These are phyloP conservation scores for Eupelmus urozonus DNA, from an alignment of 2,888 invertebrate species.

Conservation along the genomic window DNA sequence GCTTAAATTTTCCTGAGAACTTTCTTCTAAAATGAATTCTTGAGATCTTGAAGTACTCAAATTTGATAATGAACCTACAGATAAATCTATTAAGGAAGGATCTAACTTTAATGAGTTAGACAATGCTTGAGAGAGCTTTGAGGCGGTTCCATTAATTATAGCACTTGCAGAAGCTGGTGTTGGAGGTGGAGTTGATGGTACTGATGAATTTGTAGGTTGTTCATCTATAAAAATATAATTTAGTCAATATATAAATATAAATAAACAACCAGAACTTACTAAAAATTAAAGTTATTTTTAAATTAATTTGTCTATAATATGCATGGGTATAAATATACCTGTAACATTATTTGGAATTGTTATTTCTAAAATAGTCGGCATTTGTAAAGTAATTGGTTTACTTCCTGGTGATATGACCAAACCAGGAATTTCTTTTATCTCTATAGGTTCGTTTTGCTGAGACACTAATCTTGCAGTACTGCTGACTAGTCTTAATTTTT, in stretches of 20 bases:
- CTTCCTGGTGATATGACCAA: slow-evolving; percentile 70
- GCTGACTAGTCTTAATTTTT: slow-evolving; percentile 69
- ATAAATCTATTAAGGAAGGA: slow-evolving; percentile 61
- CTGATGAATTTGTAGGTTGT: slow-evolving; percentile 48
- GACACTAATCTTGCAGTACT: slow-evolving; percentile 68
- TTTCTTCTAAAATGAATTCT: slow-evolving; percentile 61
- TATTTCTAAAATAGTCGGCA: slow-evolving; percentile 68
- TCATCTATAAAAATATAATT: slow-evolving; percentile 36
- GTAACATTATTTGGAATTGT: slow-evolving; percentile 45
- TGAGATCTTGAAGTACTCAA: slow-evolving; percentile 61
- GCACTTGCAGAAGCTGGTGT: slow-evolving; percentile 66
- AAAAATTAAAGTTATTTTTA: slow-evolving; percentile 16
- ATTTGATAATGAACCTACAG: slow-evolving; percentile 61
- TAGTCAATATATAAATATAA: not conserved
- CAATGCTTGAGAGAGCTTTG: slow-evolving; percentile 61
- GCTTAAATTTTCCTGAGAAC: slow-evolving; percentile 58
- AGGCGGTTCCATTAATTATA: slow-evolving; percentile 59
- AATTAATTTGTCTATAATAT: slow-evolving; percentile 23
- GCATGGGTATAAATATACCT: slow-evolving; percentile 34
- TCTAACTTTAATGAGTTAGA: slow-evolving; percentile 61
- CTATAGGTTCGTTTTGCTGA: slow-evolving; percentile 66
- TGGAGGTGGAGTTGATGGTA: slow-evolving; percentile 69
- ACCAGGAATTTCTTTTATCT: slow-evolving; percentile 68
- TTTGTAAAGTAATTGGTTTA: slow-evolving; percentile 63
- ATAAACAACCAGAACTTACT: too few relatives aligned